phyloP scores from a whole-genome alignment of 2,888 invertebrate species.

The Papilio protenor region DNA sequence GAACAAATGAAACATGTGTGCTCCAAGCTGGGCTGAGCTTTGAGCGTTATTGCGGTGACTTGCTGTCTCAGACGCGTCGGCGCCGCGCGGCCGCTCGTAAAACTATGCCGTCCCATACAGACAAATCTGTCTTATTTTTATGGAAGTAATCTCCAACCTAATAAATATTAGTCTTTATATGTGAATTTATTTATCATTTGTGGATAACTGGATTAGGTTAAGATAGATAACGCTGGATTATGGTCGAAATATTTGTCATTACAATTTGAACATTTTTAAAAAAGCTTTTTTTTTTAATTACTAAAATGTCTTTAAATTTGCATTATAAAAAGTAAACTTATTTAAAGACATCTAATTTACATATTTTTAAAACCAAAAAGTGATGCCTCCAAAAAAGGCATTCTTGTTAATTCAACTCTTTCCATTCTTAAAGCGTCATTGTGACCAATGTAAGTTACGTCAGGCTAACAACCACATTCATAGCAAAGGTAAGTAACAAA shows the following conservation, averaged over 20 bases:
- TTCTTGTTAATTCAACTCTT: background rate
- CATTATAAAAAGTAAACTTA: background rate
- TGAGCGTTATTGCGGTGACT: slow-evolving; percentile 18
- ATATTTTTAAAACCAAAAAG: background rate
- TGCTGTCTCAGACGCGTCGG: slow-evolving; percentile 60
- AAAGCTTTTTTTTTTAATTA: too few species aligned
- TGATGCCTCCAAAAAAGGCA: background rate
- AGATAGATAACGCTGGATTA: background rate
- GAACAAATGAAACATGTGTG: slow-evolving; percentile 19
- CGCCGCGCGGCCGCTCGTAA: slow-evolving; percentile 68
- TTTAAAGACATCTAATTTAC: background rate
- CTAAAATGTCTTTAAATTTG: background rate
- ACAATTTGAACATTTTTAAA: too few species aligned
- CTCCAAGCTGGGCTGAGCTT: slow-evolving; percentile 9
- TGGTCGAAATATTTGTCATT: background rate
- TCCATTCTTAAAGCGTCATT: background rate
- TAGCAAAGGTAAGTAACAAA: background rate
- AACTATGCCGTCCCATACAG: slow-evolving; percentile 49
- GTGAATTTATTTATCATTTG: slow-evolving; percentile 9
- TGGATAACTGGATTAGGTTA: background rate
- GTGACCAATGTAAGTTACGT: background rate
- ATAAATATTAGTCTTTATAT: slow-evolving; percentile 18
- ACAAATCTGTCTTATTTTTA: slow-evolving; percentile 28
- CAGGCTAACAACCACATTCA: background rate
- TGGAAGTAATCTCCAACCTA: slow-evolving; percentile 22